Evolutionary conservation across 2,888 invertebrate genomes (phyloP).

Genomic region (Aleiodes testaceus): DNA sequence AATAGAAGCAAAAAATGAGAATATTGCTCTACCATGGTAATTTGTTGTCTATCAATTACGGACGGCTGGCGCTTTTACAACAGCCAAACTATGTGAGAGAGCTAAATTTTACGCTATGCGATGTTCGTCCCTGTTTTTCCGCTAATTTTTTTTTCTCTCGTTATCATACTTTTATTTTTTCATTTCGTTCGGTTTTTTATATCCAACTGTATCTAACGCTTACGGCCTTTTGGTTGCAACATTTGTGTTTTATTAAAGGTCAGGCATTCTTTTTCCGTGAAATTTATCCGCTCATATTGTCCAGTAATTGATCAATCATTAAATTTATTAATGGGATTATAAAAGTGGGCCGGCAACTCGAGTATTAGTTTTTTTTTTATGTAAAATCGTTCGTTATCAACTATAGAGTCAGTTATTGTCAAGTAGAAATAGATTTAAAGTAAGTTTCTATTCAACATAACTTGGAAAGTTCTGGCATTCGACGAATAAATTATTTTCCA

Average conservation of each 20-base stretch:
- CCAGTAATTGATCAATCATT: too few relatives aligned
- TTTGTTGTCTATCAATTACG: constrained; percentile 49
- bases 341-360: too few relatives aligned
- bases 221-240: too few relatives aligned
- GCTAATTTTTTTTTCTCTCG: constrained; percentile 24
- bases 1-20: constrained; percentile 21
- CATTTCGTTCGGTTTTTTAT: neutral
- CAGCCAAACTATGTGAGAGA: constrained; percentile 36
- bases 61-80: constrained; percentile 38
- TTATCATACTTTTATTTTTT: constrained; percentile 25
- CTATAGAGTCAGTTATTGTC: neutral
- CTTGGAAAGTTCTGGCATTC: constrained; percentile 13
- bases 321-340: too few relatives aligned
- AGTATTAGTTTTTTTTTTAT: too few relatives aligned
- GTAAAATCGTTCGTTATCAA: too few relatives aligned
- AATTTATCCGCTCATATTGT: too few relatives aligned
- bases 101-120: constrained; percentile 42
- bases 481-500: constrained; percentile 17
- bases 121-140: constrained; percentile 11
- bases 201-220: too few relatives aligned
- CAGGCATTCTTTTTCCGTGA: too few relatives aligned
- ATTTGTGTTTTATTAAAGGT: too few relatives aligned
- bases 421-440: constrained; percentile 3
- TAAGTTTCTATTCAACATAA: constrained; percentile 19
- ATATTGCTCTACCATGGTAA: constrained; percentile 38